Base-by-base conservation (phyloP, 2,113 vertebrate genomes). In the Limnothrissa miodon region DNA sequence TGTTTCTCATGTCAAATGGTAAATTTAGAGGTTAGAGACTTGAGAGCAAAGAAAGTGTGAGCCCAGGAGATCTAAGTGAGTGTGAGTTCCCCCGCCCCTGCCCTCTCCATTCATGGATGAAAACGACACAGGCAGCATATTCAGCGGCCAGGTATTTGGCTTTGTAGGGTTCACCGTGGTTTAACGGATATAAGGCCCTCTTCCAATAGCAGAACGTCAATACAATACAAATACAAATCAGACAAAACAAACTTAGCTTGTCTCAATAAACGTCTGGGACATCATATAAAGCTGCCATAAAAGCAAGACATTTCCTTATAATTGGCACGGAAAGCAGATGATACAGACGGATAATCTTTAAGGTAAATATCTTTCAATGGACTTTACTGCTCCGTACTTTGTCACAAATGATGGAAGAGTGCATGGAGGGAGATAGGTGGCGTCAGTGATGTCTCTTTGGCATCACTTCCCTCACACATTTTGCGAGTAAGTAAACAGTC, bases 1-100 rank as follows among this genome's bases (percentile, higher is more conserved):
- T 29, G 17, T 45, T 70, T 78, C 29, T 39, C 56, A 45, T 46
- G n/a, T 82, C 70, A 44, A 45, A 79, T 80, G 86, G 87, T 83
- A 79, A 88, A 92, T 91, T 89, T 88, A 51, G 2, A 84, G 83
- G 81, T 89, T 89, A 87, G 86, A 85, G 85, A 85, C 86, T 88
- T 84, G 46, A 82, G 82, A 91, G 90, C 78, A 79, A 85, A 88
- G 85, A 83, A 88, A 89, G 85, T 81, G 56, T 78, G 81, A 87
- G 81, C 81, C 80, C 78, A 23, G 79, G 33, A 1, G 78, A 44
- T 66, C 21, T 46, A 36, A 10, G 19, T 39, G 82, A 62, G 48
- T 62, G 66, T 81, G 79, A 83, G 83, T 78, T 48, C 80, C 13
- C 78, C 81, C 80, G 62, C 62, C 29, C 8, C 36, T 21, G 9